phyloP scores from a whole-genome alignment of 2,113 vertebrate genomes.

The Petrocephalus microphthalmus region DNA sequence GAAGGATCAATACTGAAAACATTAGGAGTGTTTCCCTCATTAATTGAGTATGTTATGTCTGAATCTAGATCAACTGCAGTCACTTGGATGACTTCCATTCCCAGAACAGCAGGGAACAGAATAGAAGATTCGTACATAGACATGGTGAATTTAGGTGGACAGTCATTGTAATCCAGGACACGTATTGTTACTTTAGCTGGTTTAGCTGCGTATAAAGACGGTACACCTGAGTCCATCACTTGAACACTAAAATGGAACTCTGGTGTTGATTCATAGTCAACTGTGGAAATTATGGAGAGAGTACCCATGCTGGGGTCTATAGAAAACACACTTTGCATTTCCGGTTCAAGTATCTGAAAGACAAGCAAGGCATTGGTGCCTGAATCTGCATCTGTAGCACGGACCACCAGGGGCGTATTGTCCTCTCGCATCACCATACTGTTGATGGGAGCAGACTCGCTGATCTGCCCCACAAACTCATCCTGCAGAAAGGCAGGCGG shows the following conservation, averaged over 20 bases:
- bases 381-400: slow-evolving; percentile 73
- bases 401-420: slow-evolving; percentile 76
- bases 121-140: slow-evolving; percentile 63
- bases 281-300: slow-evolving; percentile 59
- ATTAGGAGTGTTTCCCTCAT: slow-evolving; percentile 65
- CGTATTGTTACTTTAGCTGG: slow-evolving; percentile 71
- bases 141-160: slow-evolving; percentile 71
- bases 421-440: slow-evolving; percentile 78
- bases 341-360: slow-evolving; percentile 79
- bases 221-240: slow-evolving; percentile 75
- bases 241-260: slow-evolving; percentile 77
- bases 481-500: slow-evolving; percentile 66
- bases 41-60: slow-evolving; percentile 71
- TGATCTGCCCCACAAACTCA: slow-evolving; percentile 72
- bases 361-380: slow-evolving; percentile 75
- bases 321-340: slow-evolving; percentile 69
- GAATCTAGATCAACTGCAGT: slow-evolving; percentile 79
- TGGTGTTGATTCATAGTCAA: slow-evolving; percentile 75
- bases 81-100: slow-evolving; percentile 71
- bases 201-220: slow-evolving; percentile 68
- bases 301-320: slow-evolving; percentile 85
- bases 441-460: slow-evolving; percentile 71
- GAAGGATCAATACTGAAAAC: slow-evolving; percentile 69
- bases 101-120: slow-evolving; percentile 64
- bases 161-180: slow-evolving; percentile 79